A percentile compares a stretch with the other conserved stretches of the same genome.
phyloP scores from a whole-genome alignment of 2,113 vertebrate genomes.

The Campylomormyrus numenius region DNA sequence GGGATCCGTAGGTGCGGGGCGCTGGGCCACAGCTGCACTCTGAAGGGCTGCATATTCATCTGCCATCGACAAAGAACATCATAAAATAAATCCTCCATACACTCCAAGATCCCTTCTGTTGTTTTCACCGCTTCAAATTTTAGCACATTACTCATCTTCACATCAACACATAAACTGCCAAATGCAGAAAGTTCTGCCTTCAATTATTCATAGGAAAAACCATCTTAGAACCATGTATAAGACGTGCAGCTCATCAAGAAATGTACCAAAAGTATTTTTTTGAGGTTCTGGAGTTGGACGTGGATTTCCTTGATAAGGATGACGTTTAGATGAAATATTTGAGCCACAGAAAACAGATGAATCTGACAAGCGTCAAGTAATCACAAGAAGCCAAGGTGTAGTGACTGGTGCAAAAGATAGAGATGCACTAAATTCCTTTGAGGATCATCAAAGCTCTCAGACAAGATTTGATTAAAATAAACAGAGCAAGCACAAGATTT shows the following conservation, averaged over 20 bases:
- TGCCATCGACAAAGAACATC: neutral
- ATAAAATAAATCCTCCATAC: neutral
- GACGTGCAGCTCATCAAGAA: neutral
- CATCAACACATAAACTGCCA: neutral
- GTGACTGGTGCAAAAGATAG: neutral
- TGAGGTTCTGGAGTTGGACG: neutral
- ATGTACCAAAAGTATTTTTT: neutral
- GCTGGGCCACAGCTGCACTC: slow-evolving; percentile 27
- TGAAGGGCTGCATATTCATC: slow-evolving; percentile 19
- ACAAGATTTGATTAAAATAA: neutral
- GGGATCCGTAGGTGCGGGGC: neutral
- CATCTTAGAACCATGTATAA: neutral
- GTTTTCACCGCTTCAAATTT: slow-evolving; percentile 45
- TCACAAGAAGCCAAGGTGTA: neutral
- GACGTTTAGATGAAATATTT: neutral
- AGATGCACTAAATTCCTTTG: neutral
- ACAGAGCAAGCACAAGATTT: neutral
- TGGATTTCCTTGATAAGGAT: neutral
- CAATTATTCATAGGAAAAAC: neutral
- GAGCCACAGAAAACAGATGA: neutral
- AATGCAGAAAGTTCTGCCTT: neutral
- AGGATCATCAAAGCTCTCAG: neutral
- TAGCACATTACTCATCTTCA: neutral
- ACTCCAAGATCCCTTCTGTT: slow-evolving; percentile 46
- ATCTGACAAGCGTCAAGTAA: neutral